A percentile compares a stretch with the other conserved stretches of the same genome.
Evolutionary conservation across 2,797 vertebrate species (phyloP).

Genomic region (Sciurus vulgaris): DNA sequence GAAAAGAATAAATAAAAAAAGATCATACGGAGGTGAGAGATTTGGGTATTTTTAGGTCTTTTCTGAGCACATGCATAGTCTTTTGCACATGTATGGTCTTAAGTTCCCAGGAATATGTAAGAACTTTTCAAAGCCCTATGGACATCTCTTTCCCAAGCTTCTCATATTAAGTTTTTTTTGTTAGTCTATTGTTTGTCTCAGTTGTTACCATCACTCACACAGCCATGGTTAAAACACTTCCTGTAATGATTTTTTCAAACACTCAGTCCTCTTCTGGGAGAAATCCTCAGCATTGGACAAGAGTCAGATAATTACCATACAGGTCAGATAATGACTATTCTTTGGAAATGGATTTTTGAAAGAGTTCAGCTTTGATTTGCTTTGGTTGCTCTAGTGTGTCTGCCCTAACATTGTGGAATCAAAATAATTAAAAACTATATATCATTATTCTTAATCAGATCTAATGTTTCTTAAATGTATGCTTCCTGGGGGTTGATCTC

Average conservation of each 20-base stretch:
- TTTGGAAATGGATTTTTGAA: background rate
- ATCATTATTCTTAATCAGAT: background rate
- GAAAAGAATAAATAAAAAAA: too few species aligned
- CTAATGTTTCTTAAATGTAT: background rate
- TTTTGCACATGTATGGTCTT: background rate
- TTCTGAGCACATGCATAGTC: background rate
- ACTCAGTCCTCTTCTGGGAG: background rate
- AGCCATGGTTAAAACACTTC: slow-evolving; percentile 11
- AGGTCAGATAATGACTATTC: background rate
- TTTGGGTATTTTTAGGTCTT: slow-evolving; percentile 11
- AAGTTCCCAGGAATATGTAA: background rate
- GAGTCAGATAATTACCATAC: background rate
- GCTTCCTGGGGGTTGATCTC: background rate
- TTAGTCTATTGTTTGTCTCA: background rate
- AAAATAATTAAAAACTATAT: background rate
- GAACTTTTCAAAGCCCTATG: background rate
- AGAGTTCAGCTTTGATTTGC: background rate
- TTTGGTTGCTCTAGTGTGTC: background rate
- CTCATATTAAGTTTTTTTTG: background rate
- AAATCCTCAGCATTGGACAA: background rate
- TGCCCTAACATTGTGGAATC: background rate
- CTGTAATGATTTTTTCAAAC: background rate
- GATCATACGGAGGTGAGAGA: background rate
- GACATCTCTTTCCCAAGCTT: background rate
- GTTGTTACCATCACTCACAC: background rate